Evolutionary conservation across 2,888 invertebrate genomes (phyloP).

Genomic region (Drosophila vallismaia): DNA sequence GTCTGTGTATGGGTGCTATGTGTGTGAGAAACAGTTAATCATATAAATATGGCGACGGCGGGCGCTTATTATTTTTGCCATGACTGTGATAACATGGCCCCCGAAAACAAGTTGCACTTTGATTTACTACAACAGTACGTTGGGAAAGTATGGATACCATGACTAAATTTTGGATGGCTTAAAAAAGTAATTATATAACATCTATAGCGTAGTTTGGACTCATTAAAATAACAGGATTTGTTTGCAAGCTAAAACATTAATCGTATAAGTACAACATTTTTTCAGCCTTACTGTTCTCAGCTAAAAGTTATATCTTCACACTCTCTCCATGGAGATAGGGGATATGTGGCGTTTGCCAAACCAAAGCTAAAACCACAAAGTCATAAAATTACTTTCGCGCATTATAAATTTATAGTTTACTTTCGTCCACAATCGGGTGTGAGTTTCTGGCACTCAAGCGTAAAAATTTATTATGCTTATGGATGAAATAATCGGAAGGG

Average conservation of each 20-base stretch:
- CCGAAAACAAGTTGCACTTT: constrained; percentile 58
- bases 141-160: background rate
- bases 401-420: constrained; percentile 82
- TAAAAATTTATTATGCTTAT: constrained; percentile 82
- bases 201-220: too few relatives aligned
- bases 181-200: too few relatives aligned
- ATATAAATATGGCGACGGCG: constrained; percentile 79
- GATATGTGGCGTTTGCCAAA: constrained; percentile 29
- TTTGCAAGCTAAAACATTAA: too few relatives aligned
- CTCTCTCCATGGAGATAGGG: constrained; percentile 21
- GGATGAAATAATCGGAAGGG: constrained; percentile 53
- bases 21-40: constrained; percentile 75
- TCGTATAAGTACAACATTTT: background rate
- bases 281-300: constrained; percentile 15
- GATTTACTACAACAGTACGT: constrained; percentile 60
- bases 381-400: constrained; percentile 83
- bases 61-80: constrained; percentile 77
- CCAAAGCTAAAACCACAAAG: constrained; percentile 81
- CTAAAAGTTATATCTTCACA: constrained; percentile 42
- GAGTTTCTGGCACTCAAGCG: constrained; percentile 74
- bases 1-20: constrained; percentile 35
- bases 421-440: constrained; percentile 49
- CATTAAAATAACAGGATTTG: too few relatives aligned
- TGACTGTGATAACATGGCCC: constrained; percentile 74
- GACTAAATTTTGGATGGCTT: too few relatives aligned